These are phyloP conservation scores for Meles meles DNA, from an alignment of 2,113 vertebrate genomes.

Conservation along the genomic window DNA sequence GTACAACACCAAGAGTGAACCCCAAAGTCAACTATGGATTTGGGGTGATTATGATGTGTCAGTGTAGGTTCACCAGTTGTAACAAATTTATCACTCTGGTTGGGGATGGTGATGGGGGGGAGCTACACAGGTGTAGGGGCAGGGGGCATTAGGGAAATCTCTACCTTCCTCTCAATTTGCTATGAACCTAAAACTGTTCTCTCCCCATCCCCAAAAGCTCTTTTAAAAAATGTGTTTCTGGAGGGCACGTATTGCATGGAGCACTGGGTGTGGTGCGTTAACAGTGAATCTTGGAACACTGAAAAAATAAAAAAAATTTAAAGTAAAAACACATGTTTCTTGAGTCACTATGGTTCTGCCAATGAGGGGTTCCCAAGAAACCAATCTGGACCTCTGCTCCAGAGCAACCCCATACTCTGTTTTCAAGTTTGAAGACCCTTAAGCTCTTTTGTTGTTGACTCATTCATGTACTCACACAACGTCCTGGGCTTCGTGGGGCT, in stretches of 20 bases:
- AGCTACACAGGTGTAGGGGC: background rate
- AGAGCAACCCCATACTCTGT: background rate
- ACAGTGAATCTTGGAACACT: no score
- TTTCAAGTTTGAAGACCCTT: background rate
- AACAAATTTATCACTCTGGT: background rate
- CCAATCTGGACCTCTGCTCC: background rate
- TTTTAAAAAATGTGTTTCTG: no score
- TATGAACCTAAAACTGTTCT: background rate
- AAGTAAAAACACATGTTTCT: background rate
- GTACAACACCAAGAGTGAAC: background rate
- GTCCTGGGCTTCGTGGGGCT: background rate
- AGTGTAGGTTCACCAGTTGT: background rate
- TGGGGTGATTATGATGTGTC: background rate
- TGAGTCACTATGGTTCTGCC: background rate
- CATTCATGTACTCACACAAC: background rate
- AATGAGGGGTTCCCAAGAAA: background rate
- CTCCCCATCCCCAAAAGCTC: fast-evolving
- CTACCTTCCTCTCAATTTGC: background rate
- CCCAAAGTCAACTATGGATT: background rate
- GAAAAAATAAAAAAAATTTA: no score
- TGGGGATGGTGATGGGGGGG: no score
- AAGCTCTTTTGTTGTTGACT: background rate
- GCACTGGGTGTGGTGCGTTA: no score
- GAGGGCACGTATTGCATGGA: no score
- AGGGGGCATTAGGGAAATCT: background rate